A percentile compares a stretch with the other conserved stretches of the same genome.
Evolutionary conservation across 2,797 vertebrate species (phyloP).

Genomic region (Danionella dracula): DNA sequence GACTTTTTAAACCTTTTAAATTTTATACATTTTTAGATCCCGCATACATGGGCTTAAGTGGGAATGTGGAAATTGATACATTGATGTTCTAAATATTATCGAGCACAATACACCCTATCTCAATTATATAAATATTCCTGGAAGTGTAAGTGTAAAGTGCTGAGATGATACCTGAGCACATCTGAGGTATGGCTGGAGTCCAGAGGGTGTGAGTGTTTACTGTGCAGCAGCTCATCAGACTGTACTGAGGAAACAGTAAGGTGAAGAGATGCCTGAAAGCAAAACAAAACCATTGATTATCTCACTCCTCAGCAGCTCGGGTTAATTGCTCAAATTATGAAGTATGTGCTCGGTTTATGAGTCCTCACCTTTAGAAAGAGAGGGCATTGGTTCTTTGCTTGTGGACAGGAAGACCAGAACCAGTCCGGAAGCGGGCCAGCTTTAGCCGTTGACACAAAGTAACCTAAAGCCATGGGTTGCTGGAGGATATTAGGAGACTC

Average conservation of each 20-base stretch:
- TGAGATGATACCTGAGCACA: constrained; percentile 87
- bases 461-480: constrained; percentile 93
- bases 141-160: too few species aligned
- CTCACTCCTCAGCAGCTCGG: not conserved
- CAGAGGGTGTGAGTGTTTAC: constrained; percentile 99
- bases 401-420: constrained; percentile 98
- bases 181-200: constrained; percentile 99
- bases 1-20: too few species aligned
- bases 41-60: too few species aligned
- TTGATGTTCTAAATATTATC: too few species aligned
- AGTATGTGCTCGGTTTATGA: too few species aligned
- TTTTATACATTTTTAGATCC: too few species aligned
- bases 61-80: too few species aligned
- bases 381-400: constrained; percentile 98
- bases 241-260: constrained; percentile 95
- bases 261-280: constrained; percentile 91
- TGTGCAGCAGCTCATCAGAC: constrained; percentile 96
- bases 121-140: too few species aligned
- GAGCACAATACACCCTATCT: too few species aligned
- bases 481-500: constrained; percentile 96
- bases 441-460: constrained; percentile 97
- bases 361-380: constrained; percentile 92
- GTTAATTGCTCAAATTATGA: too few species aligned
- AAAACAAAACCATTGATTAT: constrained; percentile 18
- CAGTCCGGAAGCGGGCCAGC: constrained; percentile 94